Base-by-base conservation (phyloP, 2,888 invertebrate species). In the Ditula angustiorana region DNA sequence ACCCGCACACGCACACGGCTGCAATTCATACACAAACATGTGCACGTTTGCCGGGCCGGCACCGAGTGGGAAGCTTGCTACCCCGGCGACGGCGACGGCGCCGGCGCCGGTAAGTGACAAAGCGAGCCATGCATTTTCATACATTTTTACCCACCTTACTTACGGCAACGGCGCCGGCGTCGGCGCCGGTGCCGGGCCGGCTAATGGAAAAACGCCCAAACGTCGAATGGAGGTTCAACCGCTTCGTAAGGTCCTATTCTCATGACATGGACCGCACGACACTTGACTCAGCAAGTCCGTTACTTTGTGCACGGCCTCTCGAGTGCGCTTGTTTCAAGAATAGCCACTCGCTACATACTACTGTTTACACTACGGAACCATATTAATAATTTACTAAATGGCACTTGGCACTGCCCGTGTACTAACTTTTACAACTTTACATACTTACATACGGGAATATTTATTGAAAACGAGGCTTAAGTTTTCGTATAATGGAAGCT, bases 271-370 rank as follows among this genome's bases (percentile, higher is more conserved):
- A 53, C 64, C 59, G 26, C 52, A 8, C 26, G 19, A 55, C 63
- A 55, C 35, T 63, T 33, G 59, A 59, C 53, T 67, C 63, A 67
- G 67, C 67, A 67, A 67, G 62, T 61, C 60, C 28, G 61, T 62
- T 66, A 66, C 63, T 63, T 63, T 63, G 67, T 49, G 59, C 50
- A 24, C 24, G 23, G 16, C 70, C 72, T 70, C 74, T 67, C 50
- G 70, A 69, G 74, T 56, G 69, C 69, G 72, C 71, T 72, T 72
- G 69, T 72, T 67, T 69, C 66, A 69, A 69, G 71, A 71, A 71
- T 69, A 66, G 67, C 71, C 68, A 58, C 71, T 69, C 67, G 57
- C 30, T 59, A 55, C 61, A 52, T 52, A 56, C 63, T 7, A 60
- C 66, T 62, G 68, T 62, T 68, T 35, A 37, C 26, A 16, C 55